These are phyloP conservation scores for Agapornis canus DNA, from an alignment of 2,797 vertebrate species.

Conservation along the genomic window DNA sequence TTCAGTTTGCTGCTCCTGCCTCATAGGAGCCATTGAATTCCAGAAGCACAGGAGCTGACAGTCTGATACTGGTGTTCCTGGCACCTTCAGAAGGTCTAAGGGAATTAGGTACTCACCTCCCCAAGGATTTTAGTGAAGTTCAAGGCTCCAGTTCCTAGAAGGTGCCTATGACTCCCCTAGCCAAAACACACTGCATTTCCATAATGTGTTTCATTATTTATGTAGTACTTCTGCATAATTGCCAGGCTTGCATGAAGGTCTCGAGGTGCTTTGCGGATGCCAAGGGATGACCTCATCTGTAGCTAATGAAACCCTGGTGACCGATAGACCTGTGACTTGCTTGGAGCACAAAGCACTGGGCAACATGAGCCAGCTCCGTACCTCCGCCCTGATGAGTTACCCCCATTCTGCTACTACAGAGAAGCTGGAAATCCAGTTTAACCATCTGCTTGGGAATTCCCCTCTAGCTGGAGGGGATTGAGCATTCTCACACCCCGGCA, in stretches of 20 bases:
- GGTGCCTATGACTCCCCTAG: neutral
- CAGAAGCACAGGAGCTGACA: neutral
- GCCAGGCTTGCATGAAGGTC: neutral
- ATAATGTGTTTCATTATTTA: neutral
- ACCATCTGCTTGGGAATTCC: slow-evolving; percentile 68
- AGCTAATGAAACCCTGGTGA: slow-evolving; percentile 27
- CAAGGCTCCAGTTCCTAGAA: neutral
- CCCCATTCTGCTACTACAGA: slow-evolving; percentile 23
- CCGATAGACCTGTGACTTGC: slow-evolving; percentile 15
- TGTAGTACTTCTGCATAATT: neutral
- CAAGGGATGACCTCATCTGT: neutral
- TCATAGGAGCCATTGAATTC: neutral
- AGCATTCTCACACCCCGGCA: slow-evolving; percentile 67
- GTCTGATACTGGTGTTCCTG: neutral
- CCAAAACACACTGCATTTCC: neutral
- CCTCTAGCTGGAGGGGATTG: slow-evolving; percentile 55
- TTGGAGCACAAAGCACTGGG: neutral
- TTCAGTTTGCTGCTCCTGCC: neutral
- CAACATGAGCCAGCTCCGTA: neutral
- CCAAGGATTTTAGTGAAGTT: neutral
- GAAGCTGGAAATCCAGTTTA: slow-evolving; percentile 63
- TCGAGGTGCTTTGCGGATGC: neutral
- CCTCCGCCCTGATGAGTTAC: slow-evolving; percentile 43
- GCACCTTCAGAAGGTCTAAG: neutral
- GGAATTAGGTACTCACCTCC: neutral